Evolutionary conservation across 2,113 vertebrate species (phyloP), one percentile per base, ranked within the genome.

Genomic region (Podocnemis expansa): DNA sequence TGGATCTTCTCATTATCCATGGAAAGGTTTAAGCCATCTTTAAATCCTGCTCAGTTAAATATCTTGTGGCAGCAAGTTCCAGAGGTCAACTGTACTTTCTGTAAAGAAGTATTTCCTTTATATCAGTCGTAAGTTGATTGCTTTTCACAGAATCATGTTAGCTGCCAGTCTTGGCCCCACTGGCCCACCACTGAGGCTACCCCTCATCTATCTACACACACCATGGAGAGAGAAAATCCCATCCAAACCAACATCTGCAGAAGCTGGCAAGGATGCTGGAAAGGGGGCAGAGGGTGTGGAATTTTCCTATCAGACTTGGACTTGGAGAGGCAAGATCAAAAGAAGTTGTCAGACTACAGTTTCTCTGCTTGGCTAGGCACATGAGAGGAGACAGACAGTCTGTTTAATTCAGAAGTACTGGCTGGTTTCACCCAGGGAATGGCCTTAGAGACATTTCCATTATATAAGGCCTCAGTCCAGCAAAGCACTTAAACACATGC

Each of bases 41-140:
- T 47, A 78, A 56, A 45, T 58, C 70, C 70, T 47, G 17, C 54
- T 11, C 29, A n/a, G 24, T 29, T 56, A 76, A 41, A 19, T 21
- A 17, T n/a, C 21, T 19, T 86, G 52, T 47, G 73, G 19, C 45
- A 78, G 81, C 14, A 76, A 51, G 14, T 41, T 63, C 54, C 17
- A 24, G 0, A 1, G 45, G 14, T 87, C 10, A 19, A 2, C 0
- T 14, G 38, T 17, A 13, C 8, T 8, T 10, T 54, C 29, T 8
- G 80, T 45, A 3, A 17, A 75, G 31, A 82, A 52, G 22, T 14
- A 47, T 3, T 2, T 55, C 10, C 45, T 80, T 11, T 27, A n/a
- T 43, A 25, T 29, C 17, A 1, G 34, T 51, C 2, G 9, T n/a
- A 78, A 78, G 24, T 21, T 8, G 3, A 80, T 10, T 6, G 87